These are phyloP conservation scores for Chaenogobius annularis DNA, from an alignment of 2,113 vertebrate species.

Conservation along the genomic window DNA sequence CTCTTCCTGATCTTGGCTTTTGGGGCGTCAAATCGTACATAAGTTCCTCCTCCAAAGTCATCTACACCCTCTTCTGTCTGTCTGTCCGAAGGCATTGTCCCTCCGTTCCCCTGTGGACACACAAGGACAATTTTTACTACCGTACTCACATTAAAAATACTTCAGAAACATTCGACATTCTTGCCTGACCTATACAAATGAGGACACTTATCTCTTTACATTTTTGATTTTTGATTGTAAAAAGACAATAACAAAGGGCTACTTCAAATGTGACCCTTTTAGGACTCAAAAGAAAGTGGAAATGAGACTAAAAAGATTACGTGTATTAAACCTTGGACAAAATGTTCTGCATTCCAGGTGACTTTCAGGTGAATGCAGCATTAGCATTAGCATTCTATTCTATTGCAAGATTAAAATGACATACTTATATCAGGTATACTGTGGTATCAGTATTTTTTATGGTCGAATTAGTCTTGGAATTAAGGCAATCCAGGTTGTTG, in stretches of 20 bases:
- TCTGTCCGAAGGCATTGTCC: constrained; percentile 43
- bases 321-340: not conserved
- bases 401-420: not conserved
- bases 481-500: not conserved
- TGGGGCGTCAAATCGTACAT: constrained; percentile 88
- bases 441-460: not conserved
- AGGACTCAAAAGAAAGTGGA: not conserved
- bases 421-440: too few relatives aligned
- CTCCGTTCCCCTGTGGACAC: constrained; percentile 78
- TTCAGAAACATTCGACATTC: not conserved
- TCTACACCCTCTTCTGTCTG: constrained; percentile 76
- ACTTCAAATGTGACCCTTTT: not conserved
- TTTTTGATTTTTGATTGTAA: not conserved
- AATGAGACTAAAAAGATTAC: not conserved
- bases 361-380: not conserved
- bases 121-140: not conserved
- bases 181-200: not conserved
- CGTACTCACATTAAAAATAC: not conserved
- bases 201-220: not conserved
- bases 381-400: not conserved
- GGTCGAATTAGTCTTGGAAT: not conserved
- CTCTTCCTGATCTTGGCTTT: constrained; percentile 80
- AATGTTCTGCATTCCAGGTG: not conserved
- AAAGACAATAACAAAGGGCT: not conserved
- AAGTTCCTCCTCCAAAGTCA: constrained; percentile 76